These are phyloP conservation scores for Phallusia fumigata DNA, from an alignment of 23 tunicate genomes.

Conservation along the genomic window DNA sequence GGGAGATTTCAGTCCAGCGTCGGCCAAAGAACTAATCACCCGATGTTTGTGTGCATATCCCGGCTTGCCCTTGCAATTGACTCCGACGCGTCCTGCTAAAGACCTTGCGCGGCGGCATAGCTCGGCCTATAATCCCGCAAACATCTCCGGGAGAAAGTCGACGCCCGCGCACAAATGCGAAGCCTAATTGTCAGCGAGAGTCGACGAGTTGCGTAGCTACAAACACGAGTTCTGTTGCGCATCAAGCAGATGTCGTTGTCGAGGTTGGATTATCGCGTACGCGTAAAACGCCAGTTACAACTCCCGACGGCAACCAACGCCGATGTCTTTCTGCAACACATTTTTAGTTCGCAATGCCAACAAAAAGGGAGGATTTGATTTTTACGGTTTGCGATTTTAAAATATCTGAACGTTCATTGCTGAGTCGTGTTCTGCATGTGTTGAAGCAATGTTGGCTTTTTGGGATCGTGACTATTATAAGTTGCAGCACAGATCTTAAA, in stretches of 20 bases:
- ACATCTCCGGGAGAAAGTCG: neutral
- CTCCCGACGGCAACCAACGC: neutral
- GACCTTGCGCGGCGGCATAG: neutral
- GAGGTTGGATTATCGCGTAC: too few species aligned
- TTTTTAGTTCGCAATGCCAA: too few species aligned
- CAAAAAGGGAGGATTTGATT: too few species aligned
- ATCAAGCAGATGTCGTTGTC: neutral
- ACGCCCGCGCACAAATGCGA: neutral
- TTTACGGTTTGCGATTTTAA: too few species aligned
- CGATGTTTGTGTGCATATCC: conserved; percentile 1
- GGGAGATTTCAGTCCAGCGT: neutral
- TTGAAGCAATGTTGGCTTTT: too few species aligned
- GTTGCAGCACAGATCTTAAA: too few species aligned
- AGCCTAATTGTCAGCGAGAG: neutral
- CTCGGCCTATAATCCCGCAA: conserved; percentile 1
- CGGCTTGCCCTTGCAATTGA: conserved; percentile 10
- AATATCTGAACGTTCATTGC: too few species aligned
- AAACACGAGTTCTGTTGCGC: neutral
- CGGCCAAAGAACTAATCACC: neutral
- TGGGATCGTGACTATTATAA: too few species aligned
- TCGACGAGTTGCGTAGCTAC: neutral
- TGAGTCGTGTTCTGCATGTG: too few species aligned
- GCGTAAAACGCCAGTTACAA: neutral
- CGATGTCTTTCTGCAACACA: too few species aligned
- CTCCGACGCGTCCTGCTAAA: neutral